Percentiles rank a stretch among this genome's conserved stretches.
phyloP scores from a whole-genome alignment of 1,140 invertebrate species.

The Apis cerana region DNA sequence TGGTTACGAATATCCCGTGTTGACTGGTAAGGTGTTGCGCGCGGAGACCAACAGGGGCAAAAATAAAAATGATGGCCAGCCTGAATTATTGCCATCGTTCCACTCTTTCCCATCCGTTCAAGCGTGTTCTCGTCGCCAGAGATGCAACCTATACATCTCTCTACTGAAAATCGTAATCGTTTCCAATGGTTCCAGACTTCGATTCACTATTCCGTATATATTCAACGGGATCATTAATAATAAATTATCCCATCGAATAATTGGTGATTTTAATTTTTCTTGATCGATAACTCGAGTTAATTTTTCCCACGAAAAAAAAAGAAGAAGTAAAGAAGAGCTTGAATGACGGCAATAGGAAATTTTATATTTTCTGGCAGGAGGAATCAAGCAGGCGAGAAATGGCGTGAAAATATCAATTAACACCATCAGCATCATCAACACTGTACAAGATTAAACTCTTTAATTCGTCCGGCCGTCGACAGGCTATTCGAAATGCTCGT shows the following conservation, averaged over 20 bases:
- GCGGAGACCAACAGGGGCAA: conserved; percentile 29
- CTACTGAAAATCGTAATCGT: not conserved
- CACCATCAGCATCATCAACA: conserved; percentile 15
- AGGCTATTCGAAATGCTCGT: conserved; percentile 29
- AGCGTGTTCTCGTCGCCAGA: not conserved
- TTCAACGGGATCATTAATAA: not conserved
- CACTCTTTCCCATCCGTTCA: conserved; percentile 41
- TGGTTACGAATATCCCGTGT: conserved; percentile 54
- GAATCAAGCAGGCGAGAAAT: not conserved
- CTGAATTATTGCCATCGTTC: conserved; percentile 69
- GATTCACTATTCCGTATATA: not conserved
- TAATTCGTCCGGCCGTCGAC: conserved; percentile 33
- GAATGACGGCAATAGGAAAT: too few species aligned
- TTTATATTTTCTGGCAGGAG: too few species aligned
- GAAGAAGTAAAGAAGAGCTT: not conserved
- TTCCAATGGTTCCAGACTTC: not conserved
- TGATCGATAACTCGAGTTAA: not conserved
- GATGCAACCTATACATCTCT: not conserved
- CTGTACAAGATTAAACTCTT: conserved; percentile 33
- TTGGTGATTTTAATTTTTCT: not conserved
- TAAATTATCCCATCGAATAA: not conserved
- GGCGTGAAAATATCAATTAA: conserved; percentile 4
- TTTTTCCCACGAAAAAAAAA: not conserved
- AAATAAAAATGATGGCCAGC: conserved; percentile 60
- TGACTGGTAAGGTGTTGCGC: conserved; percentile 54